A percentile compares a stretch with the other conserved stretches of the same genome.
Evolutionary conservation across 2,797 vertebrate species (phyloP).

Genomic region (Centropyge bicolor): DNA sequence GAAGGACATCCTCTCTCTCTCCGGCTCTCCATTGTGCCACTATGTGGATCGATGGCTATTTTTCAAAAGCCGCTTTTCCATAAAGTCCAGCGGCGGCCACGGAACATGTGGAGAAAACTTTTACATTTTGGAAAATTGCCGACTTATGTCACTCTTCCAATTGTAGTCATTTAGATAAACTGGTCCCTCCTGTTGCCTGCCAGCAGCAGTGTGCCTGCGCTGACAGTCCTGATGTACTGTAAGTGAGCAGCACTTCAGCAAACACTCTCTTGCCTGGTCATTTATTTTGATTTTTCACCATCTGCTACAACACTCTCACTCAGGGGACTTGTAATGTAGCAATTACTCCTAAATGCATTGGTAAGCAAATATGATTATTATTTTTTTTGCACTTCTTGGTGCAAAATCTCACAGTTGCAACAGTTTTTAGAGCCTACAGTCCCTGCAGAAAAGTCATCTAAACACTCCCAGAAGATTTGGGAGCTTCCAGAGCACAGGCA

Average conservation of each 20-base stretch:
- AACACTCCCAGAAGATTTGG: constrained; percentile 27
- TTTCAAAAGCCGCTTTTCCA: constrained; percentile 25
- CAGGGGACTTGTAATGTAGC: constrained; percentile 24
- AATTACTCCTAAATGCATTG: constrained; percentile 36
- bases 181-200: constrained; percentile 10
- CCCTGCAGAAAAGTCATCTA: constrained; percentile 32
- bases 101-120: constrained; percentile 5
- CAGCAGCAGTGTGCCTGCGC: background rate
- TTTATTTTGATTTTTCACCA: constrained; percentile 56
- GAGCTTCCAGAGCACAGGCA: constrained; percentile 24
- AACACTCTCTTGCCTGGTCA: constrained; percentile 46
- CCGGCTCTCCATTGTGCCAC: background rate
- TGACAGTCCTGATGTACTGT: constrained; percentile 24
- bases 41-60: background rate
- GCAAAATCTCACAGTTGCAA: constrained; percentile 32
- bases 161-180: constrained; percentile 16
- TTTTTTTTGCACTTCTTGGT: constrained; percentile 27
- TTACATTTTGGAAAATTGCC: constrained; percentile 6
- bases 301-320: constrained; percentile 37
- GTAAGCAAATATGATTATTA: constrained; percentile 42
- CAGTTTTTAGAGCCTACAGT: constrained; percentile 30
- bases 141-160: background rate
- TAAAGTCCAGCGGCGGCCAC: background rate
- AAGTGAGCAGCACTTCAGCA: constrained; percentile 45
- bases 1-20: constrained; percentile 24